These are phyloP conservation scores for Biston stratarius DNA, from an alignment of 2,888 invertebrate species.

Conservation along the genomic window DNA sequence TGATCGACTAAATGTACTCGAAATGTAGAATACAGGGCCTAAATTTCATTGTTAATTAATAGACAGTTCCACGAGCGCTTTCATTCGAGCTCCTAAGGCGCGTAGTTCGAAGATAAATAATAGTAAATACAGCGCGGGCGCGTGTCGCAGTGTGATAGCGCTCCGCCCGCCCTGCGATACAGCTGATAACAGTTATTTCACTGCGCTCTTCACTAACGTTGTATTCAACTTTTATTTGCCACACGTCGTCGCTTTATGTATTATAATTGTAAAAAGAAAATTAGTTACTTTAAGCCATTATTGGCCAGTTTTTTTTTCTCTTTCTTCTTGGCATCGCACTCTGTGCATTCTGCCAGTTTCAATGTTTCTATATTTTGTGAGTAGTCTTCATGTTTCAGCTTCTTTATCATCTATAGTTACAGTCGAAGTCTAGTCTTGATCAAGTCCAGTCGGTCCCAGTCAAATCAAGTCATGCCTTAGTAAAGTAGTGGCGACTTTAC, in stretches of 20 bases:
- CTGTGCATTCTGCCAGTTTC: too few relatives aligned
- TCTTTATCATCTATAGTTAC: too few relatives aligned
- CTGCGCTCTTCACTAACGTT: conserved; percentile 8
- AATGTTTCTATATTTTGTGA: too few relatives aligned
- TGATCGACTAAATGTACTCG: too few relatives aligned
- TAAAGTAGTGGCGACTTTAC: too few relatives aligned
- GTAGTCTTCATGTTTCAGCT: too few relatives aligned
- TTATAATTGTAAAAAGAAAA: background rate
- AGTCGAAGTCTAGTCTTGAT: too few relatives aligned
- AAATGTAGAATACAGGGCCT: background rate
- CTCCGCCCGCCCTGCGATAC: conserved; percentile 21
- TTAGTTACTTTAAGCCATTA: too few relatives aligned
- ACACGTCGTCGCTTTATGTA: conserved; percentile 1
- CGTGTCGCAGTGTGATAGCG: conserved; percentile 28
- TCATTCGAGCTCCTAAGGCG: conserved; percentile 6
- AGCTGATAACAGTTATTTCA: conserved; percentile 20
- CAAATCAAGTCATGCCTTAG: too few relatives aligned
- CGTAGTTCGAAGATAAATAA: conserved; percentile 28
- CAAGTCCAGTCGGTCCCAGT: too few relatives aligned
- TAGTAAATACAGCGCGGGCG: conserved; percentile 17
- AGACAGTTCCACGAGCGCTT: conserved; percentile 3
- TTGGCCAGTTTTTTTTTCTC: too few relatives aligned
- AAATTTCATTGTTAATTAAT: conserved; percentile 7
- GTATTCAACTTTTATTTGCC: conserved; percentile 12
- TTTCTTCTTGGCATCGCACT: too few relatives aligned